Percentiles rank a stretch among this genome's conserved stretches.
phyloP scores from a whole-genome alignment of 2,113 vertebrate species.

The Mixornis gularis region DNA sequence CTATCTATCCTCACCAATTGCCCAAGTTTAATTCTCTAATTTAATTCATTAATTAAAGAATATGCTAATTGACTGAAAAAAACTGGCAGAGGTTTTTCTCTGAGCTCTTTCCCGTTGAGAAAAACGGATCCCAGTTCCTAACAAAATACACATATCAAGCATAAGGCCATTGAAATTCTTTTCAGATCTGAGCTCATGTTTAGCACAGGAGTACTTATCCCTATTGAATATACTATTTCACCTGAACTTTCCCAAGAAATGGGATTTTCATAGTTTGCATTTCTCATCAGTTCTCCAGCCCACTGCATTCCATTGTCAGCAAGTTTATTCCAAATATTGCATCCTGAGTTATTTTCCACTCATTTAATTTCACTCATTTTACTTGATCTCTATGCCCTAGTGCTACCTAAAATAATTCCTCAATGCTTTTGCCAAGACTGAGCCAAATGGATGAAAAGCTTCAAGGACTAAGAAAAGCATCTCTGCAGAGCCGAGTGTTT shows the following conservation, averaged over 20 bases:
- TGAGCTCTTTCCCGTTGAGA: slow-evolving; percentile 13
- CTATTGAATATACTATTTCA: neutral
- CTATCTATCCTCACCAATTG: slow-evolving; percentile 55
- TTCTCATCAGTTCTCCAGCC: neutral
- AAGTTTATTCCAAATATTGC: neutral
- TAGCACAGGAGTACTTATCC: neutral
- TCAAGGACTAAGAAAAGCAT: neutral
- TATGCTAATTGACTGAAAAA: slow-evolving; percentile 58
- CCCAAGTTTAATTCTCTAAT: slow-evolving; percentile 58
- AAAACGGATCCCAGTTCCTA: neutral
- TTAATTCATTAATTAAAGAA: slow-evolving; percentile 66
- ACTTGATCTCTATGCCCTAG: neutral
- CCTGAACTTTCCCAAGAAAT: neutral
- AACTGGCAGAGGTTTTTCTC: slow-evolving; percentile 19
- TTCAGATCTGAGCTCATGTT: neutral
- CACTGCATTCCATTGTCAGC: neutral
- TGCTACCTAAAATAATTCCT: neutral
- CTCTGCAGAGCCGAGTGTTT: neutral
- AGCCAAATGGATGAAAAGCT: slow-evolving; percentile 8
- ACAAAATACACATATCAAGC: slow-evolving; percentile 3
- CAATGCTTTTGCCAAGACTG: neutral
- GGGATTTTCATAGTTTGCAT: neutral
- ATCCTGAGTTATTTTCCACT: neutral
- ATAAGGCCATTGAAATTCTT: slow-evolving; percentile 4
- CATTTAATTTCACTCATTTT: slow-evolving; percentile 7